Conservation (phyloP, 2,113 vertebrate species). For the Bujurquina vittata region DNA sequence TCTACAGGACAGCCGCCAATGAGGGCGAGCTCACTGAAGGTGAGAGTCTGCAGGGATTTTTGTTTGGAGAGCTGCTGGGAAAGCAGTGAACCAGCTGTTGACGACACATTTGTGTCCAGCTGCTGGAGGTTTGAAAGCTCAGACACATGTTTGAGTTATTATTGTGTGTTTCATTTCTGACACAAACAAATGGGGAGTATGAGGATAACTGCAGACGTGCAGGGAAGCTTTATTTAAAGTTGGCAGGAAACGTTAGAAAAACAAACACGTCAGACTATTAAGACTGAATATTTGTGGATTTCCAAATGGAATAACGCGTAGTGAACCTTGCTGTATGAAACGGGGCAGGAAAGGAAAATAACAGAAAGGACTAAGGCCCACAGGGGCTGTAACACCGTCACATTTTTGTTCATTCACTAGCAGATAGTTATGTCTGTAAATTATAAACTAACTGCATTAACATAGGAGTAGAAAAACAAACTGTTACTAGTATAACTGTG, state of each 20-base stretch:
- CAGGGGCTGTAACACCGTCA: neutral
- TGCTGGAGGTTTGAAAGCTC: neutral
- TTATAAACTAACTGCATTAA: neutral
- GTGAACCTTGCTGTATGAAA: neutral
- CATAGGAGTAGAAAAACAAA: neutral
- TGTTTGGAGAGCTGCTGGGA: too few species aligned
- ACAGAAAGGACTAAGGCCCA: neutral
- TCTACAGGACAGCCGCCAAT: slow-evolving; percentile 52
- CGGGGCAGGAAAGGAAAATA: neutral
- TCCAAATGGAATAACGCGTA: neutral
- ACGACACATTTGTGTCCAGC: neutral
- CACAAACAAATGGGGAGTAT: neutral
- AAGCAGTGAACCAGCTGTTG: too few species aligned
- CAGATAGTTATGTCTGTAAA: neutral
- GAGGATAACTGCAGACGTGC: neutral
- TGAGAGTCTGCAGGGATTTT: slow-evolving; percentile 7
- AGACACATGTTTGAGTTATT: neutral
- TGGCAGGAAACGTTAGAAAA: too few species aligned
- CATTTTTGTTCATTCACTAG: neutral
- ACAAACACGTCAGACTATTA: neutral
- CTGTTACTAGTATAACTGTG: neutral
- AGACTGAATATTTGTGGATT: neutral
- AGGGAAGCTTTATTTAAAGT: neutral
- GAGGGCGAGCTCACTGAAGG: slow-evolving; percentile 64
- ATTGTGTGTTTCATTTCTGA: too few species aligned